Percentiles rank a stretch among this genome's conserved stretches.
Conservation (phyloP, 2,888 invertebrate species). For the Eurois occulta region DNA sequence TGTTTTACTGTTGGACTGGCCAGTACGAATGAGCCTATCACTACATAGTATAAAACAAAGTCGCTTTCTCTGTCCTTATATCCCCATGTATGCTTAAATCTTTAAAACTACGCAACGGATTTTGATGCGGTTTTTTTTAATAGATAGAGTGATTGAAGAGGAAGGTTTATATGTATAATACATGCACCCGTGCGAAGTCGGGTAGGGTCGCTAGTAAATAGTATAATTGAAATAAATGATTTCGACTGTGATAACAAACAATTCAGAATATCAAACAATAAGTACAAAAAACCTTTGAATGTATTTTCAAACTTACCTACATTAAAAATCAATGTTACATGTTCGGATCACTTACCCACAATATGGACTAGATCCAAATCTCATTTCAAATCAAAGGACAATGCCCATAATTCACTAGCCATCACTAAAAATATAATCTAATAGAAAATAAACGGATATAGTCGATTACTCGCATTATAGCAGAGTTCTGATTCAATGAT, state of each 20-base stretch:
- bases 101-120: too few species aligned
- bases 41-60: too few species aligned
- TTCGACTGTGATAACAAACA: neutral
- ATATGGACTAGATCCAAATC: slow-evolving; percentile 44
- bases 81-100: too few species aligned
- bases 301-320: neutral
- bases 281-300: neutral
- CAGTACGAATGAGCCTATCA: neutral
- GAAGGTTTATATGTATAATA: too few species aligned
- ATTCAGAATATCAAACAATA: too few species aligned
- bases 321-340: neutral
- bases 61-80: too few species aligned
- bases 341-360: slow-evolving; percentile 22
- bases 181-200: too few species aligned
- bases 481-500: slow-evolving; percentile 62
- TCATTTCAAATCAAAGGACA: slow-evolving; percentile 32
- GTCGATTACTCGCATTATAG: slow-evolving; percentile 68
- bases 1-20: neutral
- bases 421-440: slow-evolving; percentile 65
- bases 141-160: too few species aligned
- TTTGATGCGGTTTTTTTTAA: too few species aligned
- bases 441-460: slow-evolving; percentile 64
- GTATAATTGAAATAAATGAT: neutral
- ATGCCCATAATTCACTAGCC: slow-evolving; percentile 48
- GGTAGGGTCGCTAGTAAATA: too few species aligned